These are phyloP conservation scores for Thelaira solivaga DNA, from an alignment of 2,888 invertebrate genomes.

Conservation along the genomic window DNA sequence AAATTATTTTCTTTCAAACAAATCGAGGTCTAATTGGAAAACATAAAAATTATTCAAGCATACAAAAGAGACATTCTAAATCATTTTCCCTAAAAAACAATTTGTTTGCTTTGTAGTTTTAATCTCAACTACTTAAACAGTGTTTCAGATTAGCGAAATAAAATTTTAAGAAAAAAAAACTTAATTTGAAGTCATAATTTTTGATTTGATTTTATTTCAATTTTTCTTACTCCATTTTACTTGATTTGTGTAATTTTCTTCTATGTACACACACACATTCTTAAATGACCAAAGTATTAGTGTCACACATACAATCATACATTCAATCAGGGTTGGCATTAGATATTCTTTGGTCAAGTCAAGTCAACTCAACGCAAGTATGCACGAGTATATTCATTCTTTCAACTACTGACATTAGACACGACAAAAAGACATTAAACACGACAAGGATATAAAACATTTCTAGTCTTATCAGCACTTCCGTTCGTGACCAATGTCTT, in stretches of 20 bases:
- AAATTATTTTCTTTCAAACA: not conserved
- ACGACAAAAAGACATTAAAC: constrained; percentile 77
- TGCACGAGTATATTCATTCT: constrained; percentile 25
- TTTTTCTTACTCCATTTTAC: constrained; percentile 1
- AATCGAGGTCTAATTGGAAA: not conserved
- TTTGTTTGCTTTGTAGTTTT: not conserved
- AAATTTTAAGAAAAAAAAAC: not conserved
- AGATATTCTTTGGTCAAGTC: constrained; percentile 21
- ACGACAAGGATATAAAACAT: constrained; percentile 75
- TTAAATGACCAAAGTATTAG: not conserved
- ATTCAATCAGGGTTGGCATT: not conserved
- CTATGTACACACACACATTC: not conserved
- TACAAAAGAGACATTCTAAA: not conserved
- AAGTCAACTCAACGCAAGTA: too few species aligned
- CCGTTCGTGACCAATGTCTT: constrained; percentile 78
- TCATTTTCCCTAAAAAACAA: not conserved
- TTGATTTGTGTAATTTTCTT: not conserved
- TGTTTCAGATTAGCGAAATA: constrained; percentile 46
- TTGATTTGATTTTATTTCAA: constrained; percentile 8
- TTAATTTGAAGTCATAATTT: constrained; percentile 15
- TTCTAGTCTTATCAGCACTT: constrained; percentile 77
- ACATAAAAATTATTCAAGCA: not conserved
- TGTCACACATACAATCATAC: too few species aligned
- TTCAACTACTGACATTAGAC: constrained; percentile 73
- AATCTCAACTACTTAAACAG: constrained; percentile 54